Percentiles rank a stretch among this genome's conserved stretches.
These are phyloP conservation scores for Pterophyllum scalare DNA, from an alignment of 2,113 vertebrate species.

Conservation along the genomic window DNA sequence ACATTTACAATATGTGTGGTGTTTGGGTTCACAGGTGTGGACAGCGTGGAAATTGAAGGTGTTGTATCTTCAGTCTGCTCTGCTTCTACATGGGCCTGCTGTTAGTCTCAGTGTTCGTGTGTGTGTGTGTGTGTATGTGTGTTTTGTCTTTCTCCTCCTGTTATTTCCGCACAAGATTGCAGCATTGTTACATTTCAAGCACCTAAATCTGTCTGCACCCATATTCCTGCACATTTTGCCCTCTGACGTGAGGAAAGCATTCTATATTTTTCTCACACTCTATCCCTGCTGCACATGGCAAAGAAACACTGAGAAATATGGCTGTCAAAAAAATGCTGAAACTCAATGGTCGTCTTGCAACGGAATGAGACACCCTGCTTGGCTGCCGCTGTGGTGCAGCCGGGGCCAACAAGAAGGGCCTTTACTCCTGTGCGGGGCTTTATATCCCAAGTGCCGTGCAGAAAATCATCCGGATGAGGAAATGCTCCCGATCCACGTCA, in stretches of 20 bases:
- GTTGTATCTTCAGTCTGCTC: background rate
- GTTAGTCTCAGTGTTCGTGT: background rate
- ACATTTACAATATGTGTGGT: background rate
- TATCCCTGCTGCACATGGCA: background rate
- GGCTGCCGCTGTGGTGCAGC: background rate
- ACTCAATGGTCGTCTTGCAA: background rate
- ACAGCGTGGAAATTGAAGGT: background rate
- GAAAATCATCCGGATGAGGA: background rate
- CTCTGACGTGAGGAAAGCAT: background rate
- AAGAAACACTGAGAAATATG: background rate
- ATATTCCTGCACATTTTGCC: background rate
- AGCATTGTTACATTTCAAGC: slow-evolving; percentile 5
- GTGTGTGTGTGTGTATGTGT: background rate
- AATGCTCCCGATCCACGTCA: background rate
- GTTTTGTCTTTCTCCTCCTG: background rate
- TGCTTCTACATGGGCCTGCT: background rate
- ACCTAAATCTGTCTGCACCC: background rate
- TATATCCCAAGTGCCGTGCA: background rate
- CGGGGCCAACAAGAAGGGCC: background rate
- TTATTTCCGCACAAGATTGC: background rate
- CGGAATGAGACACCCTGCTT: background rate
- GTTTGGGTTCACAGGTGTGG: background rate
- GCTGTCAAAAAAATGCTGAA: background rate
- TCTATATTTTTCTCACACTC: background rate
- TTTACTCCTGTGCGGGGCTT: background rate